Base-by-base conservation (phyloP, 2,888 invertebrate genomes). In the Himalopsyche tibetana region DNA sequence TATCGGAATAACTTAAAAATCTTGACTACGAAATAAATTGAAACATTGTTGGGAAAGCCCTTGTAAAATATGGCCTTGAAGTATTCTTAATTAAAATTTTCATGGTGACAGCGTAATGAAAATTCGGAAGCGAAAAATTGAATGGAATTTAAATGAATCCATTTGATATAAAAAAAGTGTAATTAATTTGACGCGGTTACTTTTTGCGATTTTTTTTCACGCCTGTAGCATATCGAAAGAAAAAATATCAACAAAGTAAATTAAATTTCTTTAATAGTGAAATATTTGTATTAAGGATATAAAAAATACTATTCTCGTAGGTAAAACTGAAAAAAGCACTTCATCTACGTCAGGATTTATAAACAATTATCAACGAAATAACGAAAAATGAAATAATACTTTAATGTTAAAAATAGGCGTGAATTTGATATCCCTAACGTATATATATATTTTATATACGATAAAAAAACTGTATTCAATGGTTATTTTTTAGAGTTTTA, bases 81-180 rank as follows among this genome's bases (percentile, higher is more conserved):
- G n/a, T 9, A 4, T 63, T 63, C 63, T 63, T 63, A 63, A 63
- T 63, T 19, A 63, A 63, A 63, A 6, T 19, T 63, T 63, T 63
- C 63, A n/a, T n/a, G 28, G 63, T 19, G 19, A 19, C 15, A 15
- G 28, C 6, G 63, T 19, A 63, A 63, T 63, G 63, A 5, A 19
- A 63, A 19, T 63, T 63, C 8, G n/a, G 19, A n/a, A 63, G 28
- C 63, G 63, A 63, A 63, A 63, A 63, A 63, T 63, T 63, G 63
- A 63, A 63, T 63, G 63, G 63, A 63, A 63, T 63, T 63, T 63
- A 19, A 63, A 63, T 63, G 63, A 63, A 63, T 19, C 63, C 63
- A 19, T 63, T 63, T 63, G 63, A 63, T 63, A 19, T 63, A 15
- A 63, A 56, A 55, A 56, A 63, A 19, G 19, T 63, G 63, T 63